phyloP scores from a whole-genome alignment of 1,140 invertebrate species.

The Drosophila tristis region DNA sequence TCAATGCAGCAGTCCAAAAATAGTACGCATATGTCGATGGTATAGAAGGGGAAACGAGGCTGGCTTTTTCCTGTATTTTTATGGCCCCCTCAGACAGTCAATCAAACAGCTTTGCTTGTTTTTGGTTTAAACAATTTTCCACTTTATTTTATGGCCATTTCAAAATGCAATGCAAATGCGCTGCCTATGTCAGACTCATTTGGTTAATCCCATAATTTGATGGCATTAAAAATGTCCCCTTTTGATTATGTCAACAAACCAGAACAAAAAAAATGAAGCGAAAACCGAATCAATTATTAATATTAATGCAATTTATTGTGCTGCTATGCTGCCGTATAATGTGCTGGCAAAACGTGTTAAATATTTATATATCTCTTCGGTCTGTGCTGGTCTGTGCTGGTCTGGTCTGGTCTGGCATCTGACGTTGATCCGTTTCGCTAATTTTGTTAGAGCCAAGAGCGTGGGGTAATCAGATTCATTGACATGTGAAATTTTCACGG shows the following conservation, averaged over 20 bases:
- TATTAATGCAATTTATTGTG: conserved; percentile 37
- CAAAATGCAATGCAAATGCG: background rate
- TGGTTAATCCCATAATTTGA: conserved; percentile 20
- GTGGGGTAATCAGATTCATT: conserved; percentile 61
- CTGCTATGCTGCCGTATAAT: conserved; percentile 21
- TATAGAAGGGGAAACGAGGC: too few relatives aligned
- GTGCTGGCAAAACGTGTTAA: conserved; percentile 19
- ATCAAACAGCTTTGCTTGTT: too few relatives aligned
- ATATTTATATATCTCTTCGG: conserved; percentile 21
- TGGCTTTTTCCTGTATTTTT: too few relatives aligned
- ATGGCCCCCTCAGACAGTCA: too few relatives aligned
- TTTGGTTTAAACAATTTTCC: too few relatives aligned
- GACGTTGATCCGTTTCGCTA: conserved; percentile 43
- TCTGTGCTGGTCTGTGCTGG: conserved; percentile 12
- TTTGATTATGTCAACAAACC: background rate
- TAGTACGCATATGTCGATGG: too few relatives aligned
- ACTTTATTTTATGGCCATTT: background rate
- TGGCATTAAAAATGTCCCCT: background rate
- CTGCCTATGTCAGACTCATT: conserved; percentile 11
- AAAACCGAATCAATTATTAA: conserved; percentile 38
- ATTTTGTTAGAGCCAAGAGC: conserved; percentile 39
- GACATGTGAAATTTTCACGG: conserved; percentile 76
- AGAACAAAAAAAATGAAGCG: conserved; percentile 8
- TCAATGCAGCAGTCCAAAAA: too few relatives aligned
- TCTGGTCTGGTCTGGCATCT: conserved; percentile 11